These are phyloP conservation scores for Hyposmocoma kahamanoa DNA, from an alignment of 1,140 invertebrate genomes.

Conservation along the genomic window DNA sequence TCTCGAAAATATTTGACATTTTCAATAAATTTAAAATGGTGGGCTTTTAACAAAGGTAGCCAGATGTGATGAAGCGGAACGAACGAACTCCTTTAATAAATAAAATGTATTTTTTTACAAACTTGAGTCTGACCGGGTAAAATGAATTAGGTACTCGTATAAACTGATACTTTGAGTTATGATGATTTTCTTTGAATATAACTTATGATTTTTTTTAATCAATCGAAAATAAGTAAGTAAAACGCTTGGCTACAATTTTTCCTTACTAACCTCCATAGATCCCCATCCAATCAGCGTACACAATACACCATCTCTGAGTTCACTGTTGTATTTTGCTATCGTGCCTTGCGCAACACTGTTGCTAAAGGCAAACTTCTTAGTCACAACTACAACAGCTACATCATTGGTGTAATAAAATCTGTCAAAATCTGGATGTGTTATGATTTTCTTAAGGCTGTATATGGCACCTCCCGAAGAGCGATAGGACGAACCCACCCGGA, in stretches of 20 bases:
- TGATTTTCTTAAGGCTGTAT: constrained; percentile 43
- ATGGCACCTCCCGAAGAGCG: constrained; percentile 40
- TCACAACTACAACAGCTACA: constrained; percentile 41
- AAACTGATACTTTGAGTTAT: too few species aligned
- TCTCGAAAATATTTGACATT: too few species aligned
- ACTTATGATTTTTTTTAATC: too few species aligned
- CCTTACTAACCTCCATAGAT: constrained; percentile 41
- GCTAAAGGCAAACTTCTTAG: constrained; percentile 35
- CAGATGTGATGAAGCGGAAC: too few species aligned
- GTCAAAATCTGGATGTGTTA: constrained; percentile 46
- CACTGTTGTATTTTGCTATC: constrained; percentile 38
- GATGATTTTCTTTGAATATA: constrained; percentile 1
- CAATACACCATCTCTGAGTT: constrained; percentile 35
- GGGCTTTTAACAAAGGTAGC: too few species aligned
- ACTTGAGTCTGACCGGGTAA: too few species aligned
- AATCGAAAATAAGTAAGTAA: too few species aligned
- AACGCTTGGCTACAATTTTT: background rate
- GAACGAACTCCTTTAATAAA: too few species aligned
- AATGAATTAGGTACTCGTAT: too few species aligned
- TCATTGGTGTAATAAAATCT: constrained; percentile 52
- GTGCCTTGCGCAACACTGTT: constrained; percentile 44
- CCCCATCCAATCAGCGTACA: constrained; percentile 55
- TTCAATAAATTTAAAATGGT: too few species aligned
- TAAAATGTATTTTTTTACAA: too few species aligned
- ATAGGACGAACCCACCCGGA: constrained; percentile 51